A percentile compares a stretch with the other conserved stretches of the same genome.
phyloP scores from a whole-genome alignment of 2,113 vertebrate species.

The Larimichthys crocea region DNA sequence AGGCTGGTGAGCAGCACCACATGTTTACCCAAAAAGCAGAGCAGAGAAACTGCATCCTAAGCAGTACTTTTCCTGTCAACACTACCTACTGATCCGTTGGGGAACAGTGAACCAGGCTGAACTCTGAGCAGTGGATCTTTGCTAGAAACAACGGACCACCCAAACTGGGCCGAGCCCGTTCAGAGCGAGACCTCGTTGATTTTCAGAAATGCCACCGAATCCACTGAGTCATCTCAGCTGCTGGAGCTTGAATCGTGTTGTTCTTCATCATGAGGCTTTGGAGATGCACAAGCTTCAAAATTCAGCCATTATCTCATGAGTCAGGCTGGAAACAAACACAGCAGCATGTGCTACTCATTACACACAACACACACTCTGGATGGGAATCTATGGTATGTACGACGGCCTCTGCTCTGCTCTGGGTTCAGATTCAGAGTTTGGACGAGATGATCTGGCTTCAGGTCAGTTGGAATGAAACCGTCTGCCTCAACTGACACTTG shows the following conservation, averaged over 20 bases:
- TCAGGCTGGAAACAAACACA: slow-evolving; percentile 47
- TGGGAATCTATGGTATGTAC: slow-evolving; percentile 27
- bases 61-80: slow-evolving; percentile 42
- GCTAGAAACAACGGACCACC: slow-evolving; percentile 27
- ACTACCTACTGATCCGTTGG: neutral
- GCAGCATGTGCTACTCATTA: slow-evolving; percentile 59
- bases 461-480: neutral
- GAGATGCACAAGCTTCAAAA: slow-evolving; percentile 18
- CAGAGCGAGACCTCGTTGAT: neutral
- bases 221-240: slow-evolving; percentile 12
- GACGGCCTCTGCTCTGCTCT: neutral
- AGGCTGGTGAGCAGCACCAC: slow-evolving; percentile 14
- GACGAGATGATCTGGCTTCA: slow-evolving; percentile 3
- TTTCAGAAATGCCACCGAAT: slow-evolving; percentile 7
- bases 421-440: slow-evolving; percentile 4
- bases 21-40: slow-evolving; percentile 43
- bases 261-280: slow-evolving; percentile 34
- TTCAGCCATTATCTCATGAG: slow-evolving; percentile 24
- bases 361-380: slow-evolving; percentile 1
- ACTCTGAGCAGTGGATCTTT: neutral
- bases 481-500: neutral
- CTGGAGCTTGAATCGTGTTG: neutral
- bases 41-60: slow-evolving; percentile 17
- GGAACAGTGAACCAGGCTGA: slow-evolving; percentile 4
- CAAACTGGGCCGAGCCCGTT: neutral